Evolutionary conservation across 2,888 invertebrate genomes (phyloP).

Genomic region (Xylota segnis): DNA sequence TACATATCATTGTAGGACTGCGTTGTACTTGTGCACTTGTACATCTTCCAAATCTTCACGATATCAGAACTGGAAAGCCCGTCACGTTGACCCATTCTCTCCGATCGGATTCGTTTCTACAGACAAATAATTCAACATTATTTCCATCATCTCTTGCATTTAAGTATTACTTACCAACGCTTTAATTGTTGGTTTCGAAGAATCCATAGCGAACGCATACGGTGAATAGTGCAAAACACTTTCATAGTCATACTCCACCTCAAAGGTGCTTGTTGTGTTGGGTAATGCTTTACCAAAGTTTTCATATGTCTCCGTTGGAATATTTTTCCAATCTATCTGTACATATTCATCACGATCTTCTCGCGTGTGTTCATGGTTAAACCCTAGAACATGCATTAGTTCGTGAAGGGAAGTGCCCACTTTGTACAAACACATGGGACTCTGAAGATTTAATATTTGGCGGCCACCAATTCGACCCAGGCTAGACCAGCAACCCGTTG

Average conservation of each 20-base stretch:
- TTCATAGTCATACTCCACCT: conserved; percentile 58
- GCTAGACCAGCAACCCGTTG: conserved; percentile 91
- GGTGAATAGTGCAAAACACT: conserved; percentile 67
- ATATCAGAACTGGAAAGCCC: conserved; percentile 89
- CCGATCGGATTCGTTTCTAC: conserved; percentile 64
- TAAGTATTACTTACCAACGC: conserved; percentile 30
- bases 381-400: conserved; percentile 90
- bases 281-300: conserved; percentile 88
- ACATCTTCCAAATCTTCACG: conserved; percentile 89
- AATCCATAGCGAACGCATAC: conserved; percentile 46
- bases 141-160: not conserved
- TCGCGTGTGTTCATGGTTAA: conserved; percentile 91
- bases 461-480: conserved; percentile 87
- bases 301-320: conserved; percentile 86
- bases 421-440: conserved; percentile 86
- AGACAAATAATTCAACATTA: not conserved
- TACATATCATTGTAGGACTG: not conserved
- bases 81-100: conserved; percentile 88
- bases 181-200: conserved; percentile 43
- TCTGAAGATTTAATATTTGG: conserved; percentile 76
- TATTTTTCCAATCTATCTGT: conserved; percentile 69
- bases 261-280: conserved; percentile 79
- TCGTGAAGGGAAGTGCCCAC: conserved; percentile 91
- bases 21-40: conserved; percentile 85
- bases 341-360: conserved; percentile 89